These are phyloP conservation scores for Nicator chloris DNA, from an alignment of 2,113 vertebrate species.

Conservation along the genomic window DNA sequence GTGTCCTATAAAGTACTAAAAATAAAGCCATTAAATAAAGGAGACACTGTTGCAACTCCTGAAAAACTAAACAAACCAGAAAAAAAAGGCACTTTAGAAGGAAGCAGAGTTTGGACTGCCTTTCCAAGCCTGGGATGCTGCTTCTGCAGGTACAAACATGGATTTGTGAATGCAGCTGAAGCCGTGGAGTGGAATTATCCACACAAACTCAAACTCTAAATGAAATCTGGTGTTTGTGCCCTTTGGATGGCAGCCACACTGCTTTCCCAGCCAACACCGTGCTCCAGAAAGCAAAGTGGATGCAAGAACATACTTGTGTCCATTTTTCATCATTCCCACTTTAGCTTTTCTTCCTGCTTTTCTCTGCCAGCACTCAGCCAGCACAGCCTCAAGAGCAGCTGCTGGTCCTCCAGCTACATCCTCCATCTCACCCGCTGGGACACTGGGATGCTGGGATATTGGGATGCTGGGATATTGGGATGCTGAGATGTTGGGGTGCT, in stretches of 20 bases:
- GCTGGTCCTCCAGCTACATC: neutral
- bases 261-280: accelerated
- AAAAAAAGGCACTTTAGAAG: neutral
- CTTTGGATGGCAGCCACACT: neutral
- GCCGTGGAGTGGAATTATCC: accelerated
- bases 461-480: neutral
- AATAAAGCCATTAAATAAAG: neutral
- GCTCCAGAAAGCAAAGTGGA: neutral
- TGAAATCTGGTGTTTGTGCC: neutral
- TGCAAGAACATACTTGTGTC: neutral
- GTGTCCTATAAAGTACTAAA: neutral
- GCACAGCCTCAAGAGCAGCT: accelerated
- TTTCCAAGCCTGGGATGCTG: neutral
- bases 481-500: neutral
- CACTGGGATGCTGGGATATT: neutral
- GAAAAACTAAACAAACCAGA: neutral
- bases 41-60: neutral
- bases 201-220: neutral
- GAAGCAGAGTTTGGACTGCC: neutral
- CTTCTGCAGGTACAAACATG: neutral
- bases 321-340: neutral
- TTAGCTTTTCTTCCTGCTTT: neutral
- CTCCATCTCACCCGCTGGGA: neutral
- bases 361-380: neutral
- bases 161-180: neutral